phyloP scores from a whole-genome alignment of 2,113 vertebrate species.

The Setophaga kirtlandii region DNA sequence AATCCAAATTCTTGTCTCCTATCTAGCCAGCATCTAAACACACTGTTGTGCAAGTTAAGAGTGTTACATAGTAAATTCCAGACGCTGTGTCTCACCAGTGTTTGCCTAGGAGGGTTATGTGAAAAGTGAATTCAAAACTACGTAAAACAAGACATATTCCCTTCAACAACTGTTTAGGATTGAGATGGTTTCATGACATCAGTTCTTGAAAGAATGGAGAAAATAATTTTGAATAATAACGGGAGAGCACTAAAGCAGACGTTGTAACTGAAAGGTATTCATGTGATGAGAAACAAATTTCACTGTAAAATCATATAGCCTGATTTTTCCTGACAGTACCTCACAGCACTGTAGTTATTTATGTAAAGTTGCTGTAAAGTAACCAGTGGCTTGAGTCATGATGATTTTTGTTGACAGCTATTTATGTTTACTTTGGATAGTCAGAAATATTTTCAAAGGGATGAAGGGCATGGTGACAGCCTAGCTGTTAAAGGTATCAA shows the following conservation, averaged over 20 bases:
- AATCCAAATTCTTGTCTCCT: neutral
- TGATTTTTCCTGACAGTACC: neutral
- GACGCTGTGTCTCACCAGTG: neutral
- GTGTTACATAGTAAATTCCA: neutral
- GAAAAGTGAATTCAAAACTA: neutral
- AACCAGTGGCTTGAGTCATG: neutral
- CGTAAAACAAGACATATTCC: neutral
- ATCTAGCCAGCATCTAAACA: neutral
- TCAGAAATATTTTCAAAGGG: neutral
- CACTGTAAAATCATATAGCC: neutral
- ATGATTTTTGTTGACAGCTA: neutral
- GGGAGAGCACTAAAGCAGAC: neutral
- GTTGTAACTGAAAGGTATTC: neutral
- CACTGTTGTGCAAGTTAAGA: neutral
- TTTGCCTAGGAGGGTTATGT: neutral
- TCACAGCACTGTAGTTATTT: neutral
- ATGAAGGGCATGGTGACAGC: neutral
- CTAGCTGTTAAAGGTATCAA: neutral
- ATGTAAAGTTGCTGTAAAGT: neutral
- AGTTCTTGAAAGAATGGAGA: neutral
- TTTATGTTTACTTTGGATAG: neutral
- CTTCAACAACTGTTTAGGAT: neutral
- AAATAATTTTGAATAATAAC: neutral
- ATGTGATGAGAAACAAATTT: neutral
- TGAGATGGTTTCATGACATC: neutral